Conservation (phyloP, 2,797 vertebrate species). For the Cercopithecus mitis region DNA sequence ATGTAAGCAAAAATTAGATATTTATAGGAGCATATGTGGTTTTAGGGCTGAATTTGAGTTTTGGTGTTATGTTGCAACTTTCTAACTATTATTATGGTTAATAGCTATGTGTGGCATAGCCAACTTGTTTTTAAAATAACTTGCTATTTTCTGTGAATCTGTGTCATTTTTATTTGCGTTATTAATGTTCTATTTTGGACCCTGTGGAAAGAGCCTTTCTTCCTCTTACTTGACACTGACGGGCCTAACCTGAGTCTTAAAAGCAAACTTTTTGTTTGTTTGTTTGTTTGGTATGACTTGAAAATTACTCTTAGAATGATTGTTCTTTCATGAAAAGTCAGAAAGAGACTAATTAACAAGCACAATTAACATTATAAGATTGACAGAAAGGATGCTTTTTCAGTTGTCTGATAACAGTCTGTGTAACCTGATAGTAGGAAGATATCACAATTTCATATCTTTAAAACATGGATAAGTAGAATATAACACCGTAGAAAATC, state of each 20-base stretch:
- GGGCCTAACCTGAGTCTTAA: slow-evolving; percentile 16
- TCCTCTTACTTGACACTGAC: not conserved
- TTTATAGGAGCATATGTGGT: not conserved
- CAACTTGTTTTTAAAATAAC: not conserved
- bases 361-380: slow-evolving; percentile 25
- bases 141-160: slow-evolving; percentile 55
- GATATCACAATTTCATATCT: not conserved
- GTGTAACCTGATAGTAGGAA: not conserved
- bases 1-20: slow-evolving; percentile 33
- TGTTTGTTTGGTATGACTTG: not conserved
- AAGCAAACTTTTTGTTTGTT: not conserved
- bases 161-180: slow-evolving; percentile 54
- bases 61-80: slow-evolving; percentile 29
- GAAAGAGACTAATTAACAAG: slow-evolving; percentile 32
- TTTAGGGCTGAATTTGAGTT: not conserved
- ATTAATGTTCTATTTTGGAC: slow-evolving; percentile 52
- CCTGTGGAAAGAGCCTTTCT: not conserved
- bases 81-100: slow-evolving; percentile 2
- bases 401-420: not conserved
- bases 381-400: not conserved
- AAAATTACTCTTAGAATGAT: slow-evolving; percentile 23
- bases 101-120: not conserved
- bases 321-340: slow-evolving; percentile 36
- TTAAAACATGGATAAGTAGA: slow-evolving; percentile 20
- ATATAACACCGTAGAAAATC: slow-evolving; percentile 5